Evolutionary conservation across 1,140 invertebrate genomes (phyloP).

Genomic region (Zaprionus gabonicus): DNA sequence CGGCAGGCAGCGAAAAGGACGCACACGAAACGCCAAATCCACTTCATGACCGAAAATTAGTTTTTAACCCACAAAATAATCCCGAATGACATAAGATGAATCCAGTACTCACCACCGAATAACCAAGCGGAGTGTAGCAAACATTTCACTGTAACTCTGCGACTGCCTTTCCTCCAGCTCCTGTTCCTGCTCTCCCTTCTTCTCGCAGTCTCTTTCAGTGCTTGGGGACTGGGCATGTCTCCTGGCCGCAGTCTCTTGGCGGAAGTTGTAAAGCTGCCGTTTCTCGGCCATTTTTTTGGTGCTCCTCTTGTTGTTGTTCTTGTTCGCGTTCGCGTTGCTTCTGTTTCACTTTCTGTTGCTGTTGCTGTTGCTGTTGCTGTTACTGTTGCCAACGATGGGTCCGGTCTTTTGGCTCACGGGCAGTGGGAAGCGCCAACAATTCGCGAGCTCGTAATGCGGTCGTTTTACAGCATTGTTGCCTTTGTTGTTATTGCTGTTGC

Average conservation of each 20-base stretch:
- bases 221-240: conserved; percentile 22
- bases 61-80: conserved; percentile 83
- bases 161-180: background rate
- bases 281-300: conserved; percentile 74
- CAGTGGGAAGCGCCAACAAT: conserved; percentile 63
- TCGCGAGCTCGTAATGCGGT: conserved; percentile 82
- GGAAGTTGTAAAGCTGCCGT: conserved; percentile 84
- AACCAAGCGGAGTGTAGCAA: conserved; percentile 42
- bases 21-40: conserved; percentile 60
- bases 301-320: conserved; percentile 57
- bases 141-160: conserved; percentile 55
- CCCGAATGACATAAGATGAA: conserved; percentile 80
- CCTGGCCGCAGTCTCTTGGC: conserved; percentile 62
- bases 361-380: conserved; percentile 49
- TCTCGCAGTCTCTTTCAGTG: background rate
- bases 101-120: conserved; percentile 26
- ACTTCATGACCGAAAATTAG: conserved; percentile 83
- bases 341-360: conserved; percentile 61
- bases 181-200: background rate
- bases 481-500: conserved; percentile 27
- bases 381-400: conserved; percentile 49
- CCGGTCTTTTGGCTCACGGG: conserved; percentile 60
- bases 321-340: conserved; percentile 58
- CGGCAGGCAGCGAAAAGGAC: conserved; percentile 32
- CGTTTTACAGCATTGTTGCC: conserved; percentile 74